Evolutionary conservation across 2,797 vertebrate genomes (phyloP).

Genomic region (Scleropages formosus): DNA sequence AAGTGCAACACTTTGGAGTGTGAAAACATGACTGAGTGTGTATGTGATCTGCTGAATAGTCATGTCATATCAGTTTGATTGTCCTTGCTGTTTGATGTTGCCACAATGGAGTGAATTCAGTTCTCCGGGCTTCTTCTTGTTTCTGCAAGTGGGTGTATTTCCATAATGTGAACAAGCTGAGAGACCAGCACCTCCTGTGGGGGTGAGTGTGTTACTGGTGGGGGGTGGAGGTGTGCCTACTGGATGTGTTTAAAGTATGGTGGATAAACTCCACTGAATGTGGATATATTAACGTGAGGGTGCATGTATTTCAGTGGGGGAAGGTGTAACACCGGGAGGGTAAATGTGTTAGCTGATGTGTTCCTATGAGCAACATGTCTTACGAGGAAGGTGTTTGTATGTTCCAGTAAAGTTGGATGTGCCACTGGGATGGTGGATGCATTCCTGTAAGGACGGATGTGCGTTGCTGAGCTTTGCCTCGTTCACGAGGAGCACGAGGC

Average conservation of each 20-base stretch:
- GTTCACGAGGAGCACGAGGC: constrained; percentile 45
- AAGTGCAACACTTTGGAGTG: not conserved
- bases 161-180: too few relatives aligned
- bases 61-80: not conserved
- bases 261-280: not conserved
- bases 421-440: not conserved
- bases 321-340: not conserved
- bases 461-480: constrained; percentile 18
- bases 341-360: not conserved
- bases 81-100: not conserved
- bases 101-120: not conserved
- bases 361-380: not conserved
- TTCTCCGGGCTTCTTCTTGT: not conserved
- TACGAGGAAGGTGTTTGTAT: not conserved
- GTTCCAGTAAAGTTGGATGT: not conserved
- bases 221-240: too few relatives aligned
- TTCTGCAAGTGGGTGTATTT: too few relatives aligned
- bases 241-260: not conserved
- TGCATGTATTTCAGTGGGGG: too few relatives aligned
- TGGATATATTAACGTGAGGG: not conserved
- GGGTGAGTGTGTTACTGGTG: too few relatives aligned
- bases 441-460: too few relatives aligned
- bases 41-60: not conserved
- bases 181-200: too few relatives aligned
- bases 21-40: not conserved